phyloP scores from a whole-genome alignment of 2,113 vertebrate species.

The Ellobius talpinus region DNA sequence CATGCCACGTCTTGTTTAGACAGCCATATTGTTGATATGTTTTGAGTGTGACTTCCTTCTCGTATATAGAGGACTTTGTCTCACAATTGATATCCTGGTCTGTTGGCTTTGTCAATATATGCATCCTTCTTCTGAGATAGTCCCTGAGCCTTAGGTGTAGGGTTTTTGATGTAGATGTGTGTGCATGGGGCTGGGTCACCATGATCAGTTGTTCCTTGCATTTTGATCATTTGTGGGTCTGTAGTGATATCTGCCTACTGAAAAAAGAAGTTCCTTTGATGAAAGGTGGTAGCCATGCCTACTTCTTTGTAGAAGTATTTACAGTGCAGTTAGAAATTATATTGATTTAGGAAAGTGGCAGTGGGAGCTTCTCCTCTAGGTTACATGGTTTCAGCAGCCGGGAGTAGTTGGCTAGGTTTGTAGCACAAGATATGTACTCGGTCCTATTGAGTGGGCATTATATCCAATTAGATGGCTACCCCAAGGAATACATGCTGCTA shows the following conservation, averaged over 20 bases:
- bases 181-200: too few relatives aligned
- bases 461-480: neutral
- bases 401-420: neutral
- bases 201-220: too few relatives aligned
- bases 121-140: too few relatives aligned
- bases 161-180: too few relatives aligned
- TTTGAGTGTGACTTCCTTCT: neutral
- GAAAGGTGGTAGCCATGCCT: too few relatives aligned
- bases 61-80: neutral
- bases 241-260: too few relatives aligned
- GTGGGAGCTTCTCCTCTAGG: neutral
- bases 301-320: too few relatives aligned
- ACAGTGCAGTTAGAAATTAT: too few relatives aligned
- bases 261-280: too few relatives aligned
- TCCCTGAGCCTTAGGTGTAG: too few relatives aligned
- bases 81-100: neutral
- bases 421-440: neutral
- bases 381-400: neutral
- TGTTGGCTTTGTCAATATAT: too few relatives aligned
- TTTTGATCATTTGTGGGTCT: too few relatives aligned
- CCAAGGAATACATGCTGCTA: neutral
- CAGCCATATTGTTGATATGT: neutral
- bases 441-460: neutral
- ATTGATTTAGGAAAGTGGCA: neutral
- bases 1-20: neutral